A percentile compares a stretch with the other conserved stretches of the same genome.
phyloP scores from a whole-genome alignment of 2,888 invertebrate genomes.

The Epinotia demarniana region DNA sequence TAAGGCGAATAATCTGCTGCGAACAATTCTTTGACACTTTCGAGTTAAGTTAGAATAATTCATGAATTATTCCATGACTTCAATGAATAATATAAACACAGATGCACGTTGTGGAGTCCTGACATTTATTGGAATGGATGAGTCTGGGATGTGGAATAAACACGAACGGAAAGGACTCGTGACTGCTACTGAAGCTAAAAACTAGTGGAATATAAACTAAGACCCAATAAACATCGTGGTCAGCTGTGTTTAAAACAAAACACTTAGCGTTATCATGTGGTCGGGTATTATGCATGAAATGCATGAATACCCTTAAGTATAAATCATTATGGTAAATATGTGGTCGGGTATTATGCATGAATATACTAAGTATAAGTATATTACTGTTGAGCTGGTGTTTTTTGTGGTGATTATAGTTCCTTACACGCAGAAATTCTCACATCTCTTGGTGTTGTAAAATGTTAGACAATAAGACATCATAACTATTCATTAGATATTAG shows the following conservation, averaged over 20 bases:
- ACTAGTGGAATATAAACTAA: not conserved
- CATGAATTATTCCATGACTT: conserved; percentile 40
- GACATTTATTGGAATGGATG: conserved; percentile 42
- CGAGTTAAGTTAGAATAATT: conserved; percentile 38
- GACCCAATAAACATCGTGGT: too few relatives aligned
- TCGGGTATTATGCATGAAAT: too few relatives aligned
- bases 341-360: too few relatives aligned
- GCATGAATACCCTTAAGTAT: too few relatives aligned
- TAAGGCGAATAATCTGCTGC: conserved; percentile 34
- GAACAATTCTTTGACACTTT: conserved; percentile 29
- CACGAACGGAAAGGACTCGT: not conserved
- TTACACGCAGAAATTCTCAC: too few relatives aligned
- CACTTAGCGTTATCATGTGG: too few relatives aligned
- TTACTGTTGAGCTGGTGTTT: not conserved
- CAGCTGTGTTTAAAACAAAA: too few relatives aligned
- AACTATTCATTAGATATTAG: not conserved
- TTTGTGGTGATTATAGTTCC: too few relatives aligned
- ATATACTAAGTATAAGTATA: not conserved
- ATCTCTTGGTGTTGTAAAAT: not conserved
- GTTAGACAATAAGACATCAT: not conserved
- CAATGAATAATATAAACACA: conserved; percentile 40
- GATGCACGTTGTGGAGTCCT: conserved; percentile 28
- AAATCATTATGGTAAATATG: too few relatives aligned
- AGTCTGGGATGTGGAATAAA: conserved; percentile 27
- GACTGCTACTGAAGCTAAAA: not conserved